Conservation (phyloP, 2,888 invertebrate genomes). For the Dugesia japonica region DNA sequence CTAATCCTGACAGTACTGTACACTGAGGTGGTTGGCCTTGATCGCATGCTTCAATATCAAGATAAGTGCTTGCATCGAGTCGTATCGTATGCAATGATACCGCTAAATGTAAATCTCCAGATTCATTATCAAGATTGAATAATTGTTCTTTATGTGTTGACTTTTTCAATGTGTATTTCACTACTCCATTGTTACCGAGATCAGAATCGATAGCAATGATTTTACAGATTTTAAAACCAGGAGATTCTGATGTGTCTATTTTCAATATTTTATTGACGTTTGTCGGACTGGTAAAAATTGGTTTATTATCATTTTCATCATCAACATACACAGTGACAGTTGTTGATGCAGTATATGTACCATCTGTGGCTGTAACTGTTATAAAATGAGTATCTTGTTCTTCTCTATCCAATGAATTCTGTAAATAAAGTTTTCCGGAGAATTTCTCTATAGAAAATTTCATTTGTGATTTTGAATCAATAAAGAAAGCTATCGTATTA, state of each 20-base stretch:
- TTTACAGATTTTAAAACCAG: conserved; percentile 3
- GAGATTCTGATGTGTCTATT: conserved; percentile 20
- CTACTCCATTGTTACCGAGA: conserved; percentile 26
- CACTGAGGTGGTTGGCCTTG: neutral
- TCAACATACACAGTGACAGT: neutral
- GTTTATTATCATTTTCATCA: neutral
- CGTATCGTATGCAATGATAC: neutral
- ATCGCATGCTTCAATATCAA: neutral
- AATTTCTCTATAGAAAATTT: neutral
- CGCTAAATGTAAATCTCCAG: neutral
- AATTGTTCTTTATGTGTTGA: neutral
- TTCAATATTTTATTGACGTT: neutral
- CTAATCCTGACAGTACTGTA: neutral
- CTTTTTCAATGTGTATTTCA: conserved; percentile 20
- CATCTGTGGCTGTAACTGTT: neutral
- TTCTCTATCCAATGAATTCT: neutral
- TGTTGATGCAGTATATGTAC: neutral
- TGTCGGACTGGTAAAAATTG: neutral
- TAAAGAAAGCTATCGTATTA: neutral
- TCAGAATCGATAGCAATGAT: conserved; percentile 21
- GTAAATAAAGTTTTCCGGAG: neutral
- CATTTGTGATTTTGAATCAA: neutral
- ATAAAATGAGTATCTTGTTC: neutral
- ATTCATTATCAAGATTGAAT: neutral
- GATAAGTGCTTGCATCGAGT: neutral